Base-by-base conservation (phyloP, 30 jellyfish, hydroid and myxozoan species). In the Sanderia malayensis region DNA sequence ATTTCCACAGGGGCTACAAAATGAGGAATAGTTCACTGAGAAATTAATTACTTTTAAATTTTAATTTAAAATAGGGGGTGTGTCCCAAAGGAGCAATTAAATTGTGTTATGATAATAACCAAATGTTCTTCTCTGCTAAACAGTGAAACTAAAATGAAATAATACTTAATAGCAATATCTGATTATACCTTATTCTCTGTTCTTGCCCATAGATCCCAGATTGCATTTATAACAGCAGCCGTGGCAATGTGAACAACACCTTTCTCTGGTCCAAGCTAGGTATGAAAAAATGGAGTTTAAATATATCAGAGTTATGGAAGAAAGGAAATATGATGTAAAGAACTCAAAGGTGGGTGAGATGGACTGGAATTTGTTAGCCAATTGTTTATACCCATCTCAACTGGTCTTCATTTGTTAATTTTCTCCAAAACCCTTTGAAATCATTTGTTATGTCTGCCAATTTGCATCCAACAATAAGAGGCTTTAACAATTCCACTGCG, bases 171-270 rank as follows among this genome's bases (percentile, higher is more conserved):
- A n/a, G n/a, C n/a, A n/a, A n/a, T n/a, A n/a, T n/a, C n/a, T n/a
- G n/a, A n/a, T n/a, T 59, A 3, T 2, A 84, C 95, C 85, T 84
- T 84, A 44, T 68, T 55, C 31, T 84, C 95, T 0, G 47, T 44
- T 59, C 80, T 73, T 55, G 95, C 95, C 95, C 95, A 84, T 27
- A 84, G 61, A 46, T 84, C 95, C 95, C 95, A 84, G 0, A 84
- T 24, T 25, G 89, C 95, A 84, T 84, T 84, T 45, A 84, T 31
- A 19, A 84, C 74, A 11, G 95, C 95, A 2, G 95, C 95, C 1
- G 82, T 57, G 1, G 95, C 95, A 19, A 84, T 53, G 53, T 84
- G 95, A 44, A 74, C 61, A 8, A 84, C 95, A 23, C 95, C 95
- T 58, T 84, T 84, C 80, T 84, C 89, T 47, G 95, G 95, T 6